Base-by-base conservation (phyloP, 2,797 vertebrate species). In the Poeciliopsis presidionis region DNA sequence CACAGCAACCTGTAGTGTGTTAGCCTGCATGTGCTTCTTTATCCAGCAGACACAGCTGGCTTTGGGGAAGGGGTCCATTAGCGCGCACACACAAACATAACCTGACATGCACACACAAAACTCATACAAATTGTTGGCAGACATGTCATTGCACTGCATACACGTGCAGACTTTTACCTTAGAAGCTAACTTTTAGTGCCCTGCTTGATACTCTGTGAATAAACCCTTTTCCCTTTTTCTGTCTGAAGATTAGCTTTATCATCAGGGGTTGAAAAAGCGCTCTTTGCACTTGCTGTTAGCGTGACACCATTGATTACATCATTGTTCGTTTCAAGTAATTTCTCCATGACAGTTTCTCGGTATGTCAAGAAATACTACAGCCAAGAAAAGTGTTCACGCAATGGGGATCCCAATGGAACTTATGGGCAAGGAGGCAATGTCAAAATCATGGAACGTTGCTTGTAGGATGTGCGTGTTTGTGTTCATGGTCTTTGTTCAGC, bases 1-100 rank as follows among this genome's bases (percentile, higher is more conserved):
- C 88, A 71, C 87, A 46, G 79, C 85, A 90, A 90, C 93, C 94
- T 95, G 93, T 86, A 88, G 90, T 93, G 92, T 88, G 91, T 94
- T 90, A 94, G 92, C 90, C 53, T 43, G 83, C 73, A 86, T 93
- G 92, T 85, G 80, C 89, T 84, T 77, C 90, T 43, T n/a, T 86
- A 90, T 89, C 89, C 87, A 65, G 83, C 84, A 88, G 81, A 81
- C 83, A 84, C 65, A 57, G 76, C 85, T 47, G 73, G 81, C 87
- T 83, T 82, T 55, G 2, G 74, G 73, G 63, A 81, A 80, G 43
- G 80, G 75, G 43, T 46, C 74, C 69, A 73, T 77, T 71, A 55
- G 72, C 73, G 84, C 65, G 78, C 77, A 85, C 51, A 82, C 73
- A 73, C 33, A 76, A 73, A 36, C 49, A 33, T 70, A 49, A 63